phyloP scores from a whole-genome alignment of 2,888 invertebrate genomes.

The Cantharis flavilabris region DNA sequence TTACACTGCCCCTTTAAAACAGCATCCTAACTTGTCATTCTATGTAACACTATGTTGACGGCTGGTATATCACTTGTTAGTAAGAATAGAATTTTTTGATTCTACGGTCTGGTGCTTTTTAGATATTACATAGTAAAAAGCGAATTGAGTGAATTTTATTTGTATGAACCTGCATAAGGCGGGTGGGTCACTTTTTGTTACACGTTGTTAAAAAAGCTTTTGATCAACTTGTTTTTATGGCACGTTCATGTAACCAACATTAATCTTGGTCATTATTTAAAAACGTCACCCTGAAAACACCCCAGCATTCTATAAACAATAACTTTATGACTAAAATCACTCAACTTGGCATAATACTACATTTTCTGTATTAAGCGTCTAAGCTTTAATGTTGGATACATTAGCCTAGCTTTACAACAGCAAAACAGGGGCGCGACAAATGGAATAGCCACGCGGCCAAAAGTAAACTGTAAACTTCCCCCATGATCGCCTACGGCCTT shows the following conservation, averaged over 20 bases:
- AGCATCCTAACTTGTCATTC: slow-evolving; percentile 27
- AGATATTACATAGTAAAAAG: slow-evolving; percentile 13
- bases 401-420: slow-evolving; percentile 34
- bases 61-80: slow-evolving; percentile 39
- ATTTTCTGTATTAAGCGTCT: slow-evolving; percentile 27
- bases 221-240: slow-evolving; percentile 15
- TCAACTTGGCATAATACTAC: slow-evolving; percentile 25
- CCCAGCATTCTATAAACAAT: slow-evolving; percentile 35
- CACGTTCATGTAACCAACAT: slow-evolving; percentile 18
- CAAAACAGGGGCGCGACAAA: slow-evolving; percentile 46
- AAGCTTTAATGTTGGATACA: slow-evolving; percentile 38
- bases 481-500: slow-evolving; percentile 43
- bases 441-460: slow-evolving; percentile 48
- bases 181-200: slow-evolving; percentile 7
- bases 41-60: slow-evolving; percentile 39
- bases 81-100: slow-evolving; percentile 33
- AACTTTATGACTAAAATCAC: slow-evolving; percentile 34
- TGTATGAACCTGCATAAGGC: background rate
- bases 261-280: slow-evolving; percentile 25
- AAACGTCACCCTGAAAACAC: slow-evolving; percentile 10
- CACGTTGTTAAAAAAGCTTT: slow-evolving; percentile 16
- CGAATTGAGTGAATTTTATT: background rate
- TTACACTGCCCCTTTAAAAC: slow-evolving; percentile 32
- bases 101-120: slow-evolving; percentile 31
- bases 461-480: slow-evolving; percentile 48